A percentile compares a stretch with the other conserved stretches of the same genome.
These are phyloP conservation scores for Drosophila elegans DNA, from an alignment of 1,140 invertebrate genomes.

Conservation along the genomic window DNA sequence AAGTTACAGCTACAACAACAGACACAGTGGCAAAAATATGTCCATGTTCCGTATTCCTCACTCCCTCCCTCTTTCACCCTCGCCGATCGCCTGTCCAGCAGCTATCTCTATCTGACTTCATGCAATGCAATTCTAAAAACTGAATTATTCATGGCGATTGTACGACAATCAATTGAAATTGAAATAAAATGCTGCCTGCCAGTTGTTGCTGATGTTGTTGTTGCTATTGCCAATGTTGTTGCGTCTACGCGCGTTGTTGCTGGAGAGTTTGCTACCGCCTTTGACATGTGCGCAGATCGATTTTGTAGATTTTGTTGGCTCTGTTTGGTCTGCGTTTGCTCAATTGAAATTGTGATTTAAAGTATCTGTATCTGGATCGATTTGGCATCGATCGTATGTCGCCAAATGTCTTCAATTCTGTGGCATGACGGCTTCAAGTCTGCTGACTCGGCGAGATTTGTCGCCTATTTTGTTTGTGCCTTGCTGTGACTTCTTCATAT, in stretches of 20 bases:
- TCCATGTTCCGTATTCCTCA: constrained; percentile 56
- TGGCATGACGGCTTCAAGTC: constrained; percentile 47
- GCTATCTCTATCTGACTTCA: constrained; percentile 55
- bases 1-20: constrained; percentile 23
- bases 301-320: constrained; percentile 48
- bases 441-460: constrained; percentile 58
- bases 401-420: constrained; percentile 61
- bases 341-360: constrained; percentile 77
- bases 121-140: constrained; percentile 77
- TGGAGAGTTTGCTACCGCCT: constrained; percentile 65
- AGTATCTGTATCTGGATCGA: constrained; percentile 81
- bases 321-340: constrained; percentile 60
- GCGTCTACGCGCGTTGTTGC: constrained; percentile 19
- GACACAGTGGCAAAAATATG: constrained; percentile 52
- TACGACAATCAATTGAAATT: constrained; percentile 83
- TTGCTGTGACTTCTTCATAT: constrained; percentile 30
- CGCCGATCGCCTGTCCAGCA: constrained; percentile 5
- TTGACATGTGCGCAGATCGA: constrained; percentile 79
- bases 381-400: constrained; percentile 78
- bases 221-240: constrained; percentile 25
- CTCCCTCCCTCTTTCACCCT: constrained; percentile 20
- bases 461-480: constrained; percentile 70
- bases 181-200: constrained; percentile 80
- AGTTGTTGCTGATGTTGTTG: constrained; percentile 41
- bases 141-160: constrained; percentile 82